Conservation (phyloP, 2,888 invertebrate species). For the Cephus pulcher region DNA sequence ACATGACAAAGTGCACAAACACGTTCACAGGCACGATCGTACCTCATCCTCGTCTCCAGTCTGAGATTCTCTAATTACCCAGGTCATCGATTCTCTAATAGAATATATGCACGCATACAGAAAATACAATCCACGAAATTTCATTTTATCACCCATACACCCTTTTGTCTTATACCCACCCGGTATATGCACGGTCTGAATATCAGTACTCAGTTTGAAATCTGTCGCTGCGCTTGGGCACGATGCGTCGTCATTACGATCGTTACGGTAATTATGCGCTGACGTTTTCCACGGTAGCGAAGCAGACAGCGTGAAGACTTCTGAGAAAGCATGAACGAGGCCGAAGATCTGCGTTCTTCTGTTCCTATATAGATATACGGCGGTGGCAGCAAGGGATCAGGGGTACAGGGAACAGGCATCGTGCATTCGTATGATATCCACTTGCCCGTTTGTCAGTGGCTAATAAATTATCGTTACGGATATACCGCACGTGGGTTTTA, state of each 20-base stretch:
- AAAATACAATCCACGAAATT: not conserved
- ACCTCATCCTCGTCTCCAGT: not conserved
- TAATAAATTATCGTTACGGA: not conserved
- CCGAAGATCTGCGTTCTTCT: slow-evolving; percentile 20
- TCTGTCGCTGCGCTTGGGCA: not conserved
- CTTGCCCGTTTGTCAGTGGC: not conserved
- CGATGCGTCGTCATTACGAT: slow-evolving; percentile 35
- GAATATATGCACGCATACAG: not conserved
- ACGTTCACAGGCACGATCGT: not conserved
- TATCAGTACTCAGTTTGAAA: not conserved
- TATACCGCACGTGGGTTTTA: not conserved
- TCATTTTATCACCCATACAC: not conserved
- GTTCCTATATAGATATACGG: not conserved
- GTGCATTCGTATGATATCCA: not conserved
- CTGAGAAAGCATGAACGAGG: slow-evolving; percentile 54
- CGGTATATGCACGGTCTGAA: not conserved
- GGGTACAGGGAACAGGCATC: not conserved
- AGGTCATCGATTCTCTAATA: not conserved
- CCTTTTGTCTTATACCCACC: not conserved
- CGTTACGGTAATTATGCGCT: slow-evolving; percentile 59
- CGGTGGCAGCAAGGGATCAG: not conserved
- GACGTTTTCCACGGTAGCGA: slow-evolving; percentile 53
- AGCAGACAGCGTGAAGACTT: slow-evolving; percentile 52
- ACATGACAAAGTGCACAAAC: not conserved
- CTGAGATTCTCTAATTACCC: not conserved